Conservation (phyloP, 2,113 vertebrate genomes). For the Psammodynastes pulverulentus region DNA sequence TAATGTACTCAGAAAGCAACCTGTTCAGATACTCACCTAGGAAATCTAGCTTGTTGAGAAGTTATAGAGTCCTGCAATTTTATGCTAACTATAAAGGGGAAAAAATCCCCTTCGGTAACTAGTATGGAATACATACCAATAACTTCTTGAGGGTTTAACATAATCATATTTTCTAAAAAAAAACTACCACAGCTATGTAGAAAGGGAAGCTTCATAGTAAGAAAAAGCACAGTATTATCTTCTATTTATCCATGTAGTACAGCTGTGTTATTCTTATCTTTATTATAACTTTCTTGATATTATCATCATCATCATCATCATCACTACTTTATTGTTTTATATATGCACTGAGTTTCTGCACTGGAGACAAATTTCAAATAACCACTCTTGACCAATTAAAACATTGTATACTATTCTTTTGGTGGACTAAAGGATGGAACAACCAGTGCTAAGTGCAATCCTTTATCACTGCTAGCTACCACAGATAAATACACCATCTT, state of each 20-base stretch:
- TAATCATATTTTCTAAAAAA: not conserved
- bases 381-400: not conserved
- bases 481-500: not conserved
- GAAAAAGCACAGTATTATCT: not conserved
- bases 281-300: not conserved
- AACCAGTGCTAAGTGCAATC: not conserved
- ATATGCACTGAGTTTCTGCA: not conserved
- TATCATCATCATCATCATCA: not conserved
- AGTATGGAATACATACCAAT: not conserved
- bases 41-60: not conserved
- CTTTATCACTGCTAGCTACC: not conserved
- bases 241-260: not conserved
- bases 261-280: not conserved
- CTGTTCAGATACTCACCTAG: not conserved
- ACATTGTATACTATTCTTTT: not conserved
- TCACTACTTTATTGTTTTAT: not conserved
- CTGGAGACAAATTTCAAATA: not conserved
- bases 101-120: not conserved
- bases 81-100: not conserved
- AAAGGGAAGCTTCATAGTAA: not conserved
- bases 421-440: not conserved
- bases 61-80: not conserved
- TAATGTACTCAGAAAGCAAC: not conserved
- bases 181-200: not conserved
- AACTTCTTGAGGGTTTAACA: not conserved